Percentiles rank a stretch among this genome's conserved stretches.
Evolutionary conservation across 2,113 vertebrate genomes (phyloP).

Genomic region (Columbina picui): DNA sequence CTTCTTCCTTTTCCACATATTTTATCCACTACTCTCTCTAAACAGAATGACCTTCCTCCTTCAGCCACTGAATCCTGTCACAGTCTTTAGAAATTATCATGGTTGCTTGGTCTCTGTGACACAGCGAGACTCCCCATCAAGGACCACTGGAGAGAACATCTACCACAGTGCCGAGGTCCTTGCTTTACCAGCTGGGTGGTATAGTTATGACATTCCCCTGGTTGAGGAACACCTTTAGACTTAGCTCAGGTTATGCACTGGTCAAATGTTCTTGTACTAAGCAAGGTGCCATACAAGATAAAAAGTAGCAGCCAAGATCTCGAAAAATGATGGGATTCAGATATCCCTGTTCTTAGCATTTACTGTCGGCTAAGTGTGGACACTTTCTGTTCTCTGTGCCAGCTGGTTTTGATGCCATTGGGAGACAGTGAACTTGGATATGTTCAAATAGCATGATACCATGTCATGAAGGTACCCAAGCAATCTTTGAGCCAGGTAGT

Average conservation of each 20-base stretch:
- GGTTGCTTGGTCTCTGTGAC: neutral
- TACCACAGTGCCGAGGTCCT: neutral
- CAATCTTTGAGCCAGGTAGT: neutral
- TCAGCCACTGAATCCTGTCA: neutral
- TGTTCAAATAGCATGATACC: neutral
- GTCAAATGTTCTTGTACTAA: neutral
- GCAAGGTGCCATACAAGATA: neutral
- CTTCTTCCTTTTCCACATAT: neutral
- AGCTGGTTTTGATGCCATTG: neutral
- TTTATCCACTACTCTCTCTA: neutral
- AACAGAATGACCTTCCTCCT: neutral
- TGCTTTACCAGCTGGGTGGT: neutral
- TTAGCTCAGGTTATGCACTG: neutral
- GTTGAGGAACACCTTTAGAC: neutral
- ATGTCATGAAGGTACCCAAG: neutral
- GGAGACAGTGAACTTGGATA: neutral
- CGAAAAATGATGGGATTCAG: neutral
- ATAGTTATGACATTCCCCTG: neutral
- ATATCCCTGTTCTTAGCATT: neutral
- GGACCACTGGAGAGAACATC: neutral
- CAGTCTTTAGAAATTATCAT: neutral
- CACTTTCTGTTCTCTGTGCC: neutral
- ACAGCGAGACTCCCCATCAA: fast-evolving
- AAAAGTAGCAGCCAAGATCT: neutral
- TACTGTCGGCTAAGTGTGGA: neutral